These are phyloP conservation scores for Coilia nasus DNA, from an alignment of 2,797 vertebrate genomes.

Conservation along the genomic window DNA sequence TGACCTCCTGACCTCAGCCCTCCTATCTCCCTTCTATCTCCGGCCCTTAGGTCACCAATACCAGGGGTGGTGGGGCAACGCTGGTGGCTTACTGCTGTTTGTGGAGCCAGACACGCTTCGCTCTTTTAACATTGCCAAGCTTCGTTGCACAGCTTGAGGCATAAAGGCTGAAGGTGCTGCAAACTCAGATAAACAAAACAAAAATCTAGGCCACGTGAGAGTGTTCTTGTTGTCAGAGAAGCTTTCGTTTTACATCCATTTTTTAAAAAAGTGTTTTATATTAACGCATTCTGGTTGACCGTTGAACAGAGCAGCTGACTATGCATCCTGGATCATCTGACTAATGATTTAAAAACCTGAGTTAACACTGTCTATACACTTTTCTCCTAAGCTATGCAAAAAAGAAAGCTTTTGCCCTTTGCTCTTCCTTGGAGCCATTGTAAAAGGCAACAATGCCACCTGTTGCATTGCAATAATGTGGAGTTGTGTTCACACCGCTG, in stretches of 20 bases:
- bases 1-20: neutral
- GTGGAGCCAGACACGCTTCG: neutral
- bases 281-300: conserved; percentile 6
- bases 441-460: neutral
- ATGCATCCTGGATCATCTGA: neutral
- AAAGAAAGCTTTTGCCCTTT: neutral
- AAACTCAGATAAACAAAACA: neutral
- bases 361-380: neutral
- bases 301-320: neutral
- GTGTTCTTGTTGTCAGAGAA: neutral
- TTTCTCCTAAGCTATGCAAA: neutral
- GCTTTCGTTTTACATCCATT: neutral
- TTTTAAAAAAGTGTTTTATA: neutral
- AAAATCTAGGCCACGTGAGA: neutral
- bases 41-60: neutral
- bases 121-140: neutral
- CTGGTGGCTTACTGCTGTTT: conserved; percentile 1
- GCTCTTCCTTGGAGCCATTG: too few species aligned
- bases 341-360: neutral
- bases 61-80: neutral
- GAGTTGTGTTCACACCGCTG: neutral
- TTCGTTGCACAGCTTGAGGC: neutral
- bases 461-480: neutral
- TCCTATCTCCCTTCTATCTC: neutral
- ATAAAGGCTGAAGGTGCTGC: neutral